phyloP scores from a whole-genome alignment of 2,797 vertebrate genomes.

The Lithobates sylvaticus region DNA sequence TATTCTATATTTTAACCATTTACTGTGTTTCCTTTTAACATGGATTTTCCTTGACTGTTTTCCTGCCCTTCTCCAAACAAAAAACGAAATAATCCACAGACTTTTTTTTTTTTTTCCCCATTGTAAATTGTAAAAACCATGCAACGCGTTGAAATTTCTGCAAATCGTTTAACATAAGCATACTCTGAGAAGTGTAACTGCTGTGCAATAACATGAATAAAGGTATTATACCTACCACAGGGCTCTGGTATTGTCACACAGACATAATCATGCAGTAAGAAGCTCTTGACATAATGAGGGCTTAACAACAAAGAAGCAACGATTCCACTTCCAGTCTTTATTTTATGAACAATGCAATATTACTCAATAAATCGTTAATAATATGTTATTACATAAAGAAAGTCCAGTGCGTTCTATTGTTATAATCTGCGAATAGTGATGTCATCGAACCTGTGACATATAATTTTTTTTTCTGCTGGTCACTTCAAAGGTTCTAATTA shows the following conservation, averaged over 20 bases:
- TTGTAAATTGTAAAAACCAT: slow-evolving; percentile 1
- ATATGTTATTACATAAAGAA: slow-evolving; percentile 6
- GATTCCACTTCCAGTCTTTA: slow-evolving; percentile 10
- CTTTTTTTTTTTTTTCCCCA: neutral
- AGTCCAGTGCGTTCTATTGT: neutral
- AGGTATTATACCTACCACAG: slow-evolving; percentile 35
- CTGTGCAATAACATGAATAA: slow-evolving; percentile 11
- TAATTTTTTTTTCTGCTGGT: neutral
- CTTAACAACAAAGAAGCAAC: slow-evolving; percentile 17
- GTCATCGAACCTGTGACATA: neutral
- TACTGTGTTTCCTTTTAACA: neutral
- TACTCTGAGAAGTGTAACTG: neutral
- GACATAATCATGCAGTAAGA: slow-evolving; percentile 36
- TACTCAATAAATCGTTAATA: slow-evolving; percentile 2
- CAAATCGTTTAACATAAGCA: neutral
- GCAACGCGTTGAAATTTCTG: neutral
- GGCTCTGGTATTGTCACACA: slow-evolving; percentile 17
- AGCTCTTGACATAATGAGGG: slow-evolving; percentile 35
- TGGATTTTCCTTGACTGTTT: neutral
- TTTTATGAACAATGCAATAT: slow-evolving; percentile 18
- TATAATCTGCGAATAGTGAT: slow-evolving; percentile 8
- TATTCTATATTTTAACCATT: neutral
- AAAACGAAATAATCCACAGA: neutral
- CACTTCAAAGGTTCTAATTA: neutral
- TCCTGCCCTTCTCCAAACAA: neutral